Conservation (phyloP, 2,113 vertebrate species). For the Gavia stellata region DNA sequence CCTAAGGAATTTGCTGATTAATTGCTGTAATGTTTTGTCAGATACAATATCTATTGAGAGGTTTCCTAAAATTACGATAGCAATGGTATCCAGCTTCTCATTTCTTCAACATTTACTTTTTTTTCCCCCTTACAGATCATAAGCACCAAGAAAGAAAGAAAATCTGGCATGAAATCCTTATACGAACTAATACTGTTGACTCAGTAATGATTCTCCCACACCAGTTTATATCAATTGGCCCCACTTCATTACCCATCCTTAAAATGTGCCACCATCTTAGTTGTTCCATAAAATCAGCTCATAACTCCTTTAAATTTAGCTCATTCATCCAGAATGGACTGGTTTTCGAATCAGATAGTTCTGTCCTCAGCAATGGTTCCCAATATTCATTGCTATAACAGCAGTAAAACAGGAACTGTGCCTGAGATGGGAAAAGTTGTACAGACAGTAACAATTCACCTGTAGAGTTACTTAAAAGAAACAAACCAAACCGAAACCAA, state of each 20-base stretch:
- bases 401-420: background rate
- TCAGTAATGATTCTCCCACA: background rate
- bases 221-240: background rate
- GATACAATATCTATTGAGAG: background rate
- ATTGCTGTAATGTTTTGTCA: background rate
- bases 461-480: background rate
- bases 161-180: background rate
- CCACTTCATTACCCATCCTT: background rate
- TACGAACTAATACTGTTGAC: background rate
- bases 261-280: background rate
- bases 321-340: background rate
- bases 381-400: background rate
- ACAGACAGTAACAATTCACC: background rate
- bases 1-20: background rate
- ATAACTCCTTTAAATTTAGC: background rate
- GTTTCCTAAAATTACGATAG: background rate
- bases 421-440: background rate
- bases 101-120: background rate
- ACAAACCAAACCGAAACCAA: background rate
- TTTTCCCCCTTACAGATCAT: fast-evolving
- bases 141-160: background rate
- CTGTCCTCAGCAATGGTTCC: background rate
- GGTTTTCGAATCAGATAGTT: fast-evolving
- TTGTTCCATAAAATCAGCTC: background rate
- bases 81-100: background rate